Conservation (phyloP, 2,113 vertebrate species). For the Bettongia penicillata region DNA sequence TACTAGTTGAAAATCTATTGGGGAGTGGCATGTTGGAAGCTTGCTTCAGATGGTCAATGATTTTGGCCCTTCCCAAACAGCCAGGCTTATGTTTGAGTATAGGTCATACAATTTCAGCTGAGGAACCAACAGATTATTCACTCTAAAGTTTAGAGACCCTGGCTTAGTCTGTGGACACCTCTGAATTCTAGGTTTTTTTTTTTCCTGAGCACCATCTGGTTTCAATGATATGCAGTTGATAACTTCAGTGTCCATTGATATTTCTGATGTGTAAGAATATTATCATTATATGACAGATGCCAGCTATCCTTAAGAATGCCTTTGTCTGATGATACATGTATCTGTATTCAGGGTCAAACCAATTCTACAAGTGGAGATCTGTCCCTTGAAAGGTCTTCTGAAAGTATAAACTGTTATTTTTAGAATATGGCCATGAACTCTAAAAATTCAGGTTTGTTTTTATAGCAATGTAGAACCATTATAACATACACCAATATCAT, state of each 20-base stretch:
- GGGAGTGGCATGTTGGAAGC: not conserved
- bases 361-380: not conserved
- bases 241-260: not conserved
- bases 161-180: not conserved
- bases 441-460: constrained; percentile 16
- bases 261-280: not conserved
- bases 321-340: not conserved
- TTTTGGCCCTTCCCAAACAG: not conserved
- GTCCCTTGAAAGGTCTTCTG: not conserved
- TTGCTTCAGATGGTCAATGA: not conserved
- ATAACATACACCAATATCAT: constrained; percentile 6
- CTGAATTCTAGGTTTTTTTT: not conserved
- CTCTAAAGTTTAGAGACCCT: not conserved
- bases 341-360: not conserved
- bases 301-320: not conserved
- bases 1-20: not conserved
- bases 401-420: not conserved
- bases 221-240: not conserved
- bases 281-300: not conserved
- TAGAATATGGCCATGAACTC: not conserved
- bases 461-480: not conserved
- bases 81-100: not conserved
- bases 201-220: not conserved
- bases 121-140: not conserved
- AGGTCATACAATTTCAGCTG: not conserved